Evolutionary conservation across 2,797 vertebrate species (phyloP).

Genomic region (Brachyrhaphis roseni): DNA sequence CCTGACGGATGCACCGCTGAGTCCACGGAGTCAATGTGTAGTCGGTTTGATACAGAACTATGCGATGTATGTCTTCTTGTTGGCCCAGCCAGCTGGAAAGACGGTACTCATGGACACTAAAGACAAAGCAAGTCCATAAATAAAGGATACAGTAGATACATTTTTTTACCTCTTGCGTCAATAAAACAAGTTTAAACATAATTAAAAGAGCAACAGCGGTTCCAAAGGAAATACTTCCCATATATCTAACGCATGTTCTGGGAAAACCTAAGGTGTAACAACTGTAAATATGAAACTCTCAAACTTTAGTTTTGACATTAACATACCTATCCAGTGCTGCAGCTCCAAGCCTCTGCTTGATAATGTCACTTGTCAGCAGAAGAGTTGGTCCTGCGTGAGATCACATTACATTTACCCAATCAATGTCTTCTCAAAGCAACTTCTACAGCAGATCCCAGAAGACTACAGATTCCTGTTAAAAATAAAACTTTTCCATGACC

Average conservation of each 20-base stretch:
- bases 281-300: neutral
- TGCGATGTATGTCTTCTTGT: slow-evolving; percentile 95
- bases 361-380: slow-evolving; percentile 91
- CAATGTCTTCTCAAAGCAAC: neutral
- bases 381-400: slow-evolving; percentile 85
- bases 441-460: neutral
- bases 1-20: slow-evolving; percentile 94
- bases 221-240: neutral
- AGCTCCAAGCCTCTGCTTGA: slow-evolving; percentile 90
- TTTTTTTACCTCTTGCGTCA: slow-evolving; percentile 21
- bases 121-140: slow-evolving; percentile 39
- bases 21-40: slow-evolving; percentile 92
- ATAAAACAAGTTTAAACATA: slow-evolving; percentile 29
- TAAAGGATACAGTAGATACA: slow-evolving; percentile 28
- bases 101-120: slow-evolving; percentile 92
- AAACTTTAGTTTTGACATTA: neutral
- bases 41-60: slow-evolving; percentile 95
- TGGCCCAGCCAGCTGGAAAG: slow-evolving; percentile 97
- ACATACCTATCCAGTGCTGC: slow-evolving; percentile 91
- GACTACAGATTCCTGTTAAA: neutral
- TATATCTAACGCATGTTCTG: neutral
- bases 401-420: slow-evolving; percentile 10
- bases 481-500: neutral
- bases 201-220: slow-evolving; percentile 28
- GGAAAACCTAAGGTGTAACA: neutral